Evolutionary conservation across 2,113 vertebrate species (phyloP).

Genomic region (Myrmophylax atrothorax): DNA sequence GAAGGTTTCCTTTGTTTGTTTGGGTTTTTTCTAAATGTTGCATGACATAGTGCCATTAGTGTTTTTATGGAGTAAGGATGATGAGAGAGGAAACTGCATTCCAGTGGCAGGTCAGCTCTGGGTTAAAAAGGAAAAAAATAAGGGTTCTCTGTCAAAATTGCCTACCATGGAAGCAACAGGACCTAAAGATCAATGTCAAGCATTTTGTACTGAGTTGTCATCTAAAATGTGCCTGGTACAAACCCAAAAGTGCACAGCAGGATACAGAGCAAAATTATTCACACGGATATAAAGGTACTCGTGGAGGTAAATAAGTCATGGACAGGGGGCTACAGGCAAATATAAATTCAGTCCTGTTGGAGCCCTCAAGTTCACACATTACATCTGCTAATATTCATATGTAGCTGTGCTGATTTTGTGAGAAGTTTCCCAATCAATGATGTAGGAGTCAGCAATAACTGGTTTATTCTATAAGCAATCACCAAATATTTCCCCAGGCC

Average conservation of each 20-base stretch:
- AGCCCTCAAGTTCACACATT: not conserved
- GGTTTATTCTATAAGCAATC: not conserved
- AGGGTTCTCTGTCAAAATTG: not conserved
- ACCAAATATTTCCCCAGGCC: not conserved
- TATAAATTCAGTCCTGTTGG: not conserved
- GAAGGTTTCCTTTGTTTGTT: not conserved
- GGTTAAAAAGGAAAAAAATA: conserved; percentile 8
- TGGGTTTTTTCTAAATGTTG: not conserved
- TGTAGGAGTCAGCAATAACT: not conserved
- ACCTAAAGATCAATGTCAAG: not conserved
- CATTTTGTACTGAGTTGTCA: not conserved
- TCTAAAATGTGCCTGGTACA: not conserved
- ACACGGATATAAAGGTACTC: not conserved
- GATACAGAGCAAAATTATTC: not conserved
- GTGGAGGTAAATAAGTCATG: not conserved
- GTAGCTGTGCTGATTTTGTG: not conserved
- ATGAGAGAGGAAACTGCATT: conserved; percentile 30
- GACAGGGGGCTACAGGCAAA: rapidly evolving
- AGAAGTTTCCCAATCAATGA: not conserved
- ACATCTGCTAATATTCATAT: not conserved
- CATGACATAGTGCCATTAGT: not conserved
- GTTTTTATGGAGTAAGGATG: not conserved
- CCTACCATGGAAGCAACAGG: not conserved
- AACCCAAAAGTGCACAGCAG: not conserved
- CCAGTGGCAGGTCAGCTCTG: conserved; percentile 21